Evolutionary conservation across 2,888 invertebrate genomes (phyloP).

Genomic region (Stenodera caucasica): DNA sequence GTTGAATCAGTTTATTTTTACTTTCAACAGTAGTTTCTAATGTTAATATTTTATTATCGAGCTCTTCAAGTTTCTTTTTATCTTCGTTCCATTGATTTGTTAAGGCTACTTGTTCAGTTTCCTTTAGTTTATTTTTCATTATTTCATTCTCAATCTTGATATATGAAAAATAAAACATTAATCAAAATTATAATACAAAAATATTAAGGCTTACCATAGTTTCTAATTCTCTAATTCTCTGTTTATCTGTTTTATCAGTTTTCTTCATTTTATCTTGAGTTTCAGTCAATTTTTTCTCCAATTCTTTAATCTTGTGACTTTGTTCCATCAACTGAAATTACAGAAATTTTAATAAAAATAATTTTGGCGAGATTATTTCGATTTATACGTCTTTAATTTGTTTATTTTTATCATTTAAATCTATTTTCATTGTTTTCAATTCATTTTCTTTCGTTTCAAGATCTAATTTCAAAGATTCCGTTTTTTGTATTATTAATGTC

Average conservation of each 20-base stretch:
- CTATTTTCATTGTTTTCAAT: slow-evolving; percentile 63
- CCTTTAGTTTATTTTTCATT: slow-evolving; percentile 44
- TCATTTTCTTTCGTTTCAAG: slow-evolving; percentile 67
- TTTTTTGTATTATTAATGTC: slow-evolving; percentile 62
- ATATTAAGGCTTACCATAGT: slow-evolving; percentile 59
- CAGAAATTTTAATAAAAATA: not conserved
- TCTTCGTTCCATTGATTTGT: slow-evolving; percentile 59
- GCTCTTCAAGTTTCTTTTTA: slow-evolving; percentile 59
- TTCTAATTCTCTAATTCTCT: slow-evolving; percentile 63
- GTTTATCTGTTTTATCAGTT: slow-evolving; percentile 63
- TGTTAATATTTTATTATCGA: slow-evolving; percentile 63
- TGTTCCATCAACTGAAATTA: slow-evolving; percentile 63
- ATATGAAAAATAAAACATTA: slow-evolving; percentile 24
- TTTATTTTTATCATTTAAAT: slow-evolving; percentile 63
- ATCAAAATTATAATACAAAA: slow-evolving; percentile 3
- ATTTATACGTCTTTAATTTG: slow-evolving; percentile 62
- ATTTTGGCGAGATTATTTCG: not conserved
- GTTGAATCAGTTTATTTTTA: slow-evolving; percentile 65
- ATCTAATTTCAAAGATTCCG: slow-evolving; percentile 67
- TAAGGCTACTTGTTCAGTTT: slow-evolving; percentile 58
- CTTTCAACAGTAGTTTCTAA: slow-evolving; percentile 62
- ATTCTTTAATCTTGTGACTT: slow-evolving; percentile 63
- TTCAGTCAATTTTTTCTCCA: slow-evolving; percentile 70
- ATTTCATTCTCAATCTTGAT: slow-evolving; percentile 49
- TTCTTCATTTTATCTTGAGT: slow-evolving; percentile 67